These are phyloP conservation scores for Reticulitermes speratus DNA, from an alignment of 1,140 invertebrate species.

Conservation along the genomic window DNA sequence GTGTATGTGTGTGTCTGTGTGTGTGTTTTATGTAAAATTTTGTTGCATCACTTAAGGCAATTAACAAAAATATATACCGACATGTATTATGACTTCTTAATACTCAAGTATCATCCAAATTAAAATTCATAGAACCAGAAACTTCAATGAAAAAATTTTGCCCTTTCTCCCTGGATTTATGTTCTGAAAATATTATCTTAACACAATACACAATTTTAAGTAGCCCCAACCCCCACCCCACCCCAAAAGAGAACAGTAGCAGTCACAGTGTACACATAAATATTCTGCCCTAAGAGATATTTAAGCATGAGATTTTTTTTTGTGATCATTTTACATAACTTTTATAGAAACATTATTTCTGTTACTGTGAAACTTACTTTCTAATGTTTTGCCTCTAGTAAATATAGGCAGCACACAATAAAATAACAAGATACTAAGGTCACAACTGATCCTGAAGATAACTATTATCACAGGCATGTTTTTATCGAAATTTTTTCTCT, in stretches of 20 bases:
- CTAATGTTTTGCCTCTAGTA: conserved; percentile 34
- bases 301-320: conserved; percentile 31
- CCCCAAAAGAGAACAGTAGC: conserved; percentile 2
- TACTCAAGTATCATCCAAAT: conserved; percentile 45
- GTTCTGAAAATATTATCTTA: background rate
- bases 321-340: conserved; percentile 22
- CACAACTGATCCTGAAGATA: conserved; percentile 57
- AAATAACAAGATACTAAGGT: conserved; percentile 56
- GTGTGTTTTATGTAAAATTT: conserved; percentile 33
- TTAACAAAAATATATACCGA: conserved; percentile 50
- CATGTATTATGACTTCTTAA: conserved; percentile 43
- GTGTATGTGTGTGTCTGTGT: conserved; percentile 23
- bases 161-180: background rate
- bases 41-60: conserved; percentile 49
- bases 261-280: conserved; percentile 31
- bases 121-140: conserved; percentile 30
- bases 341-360: conserved; percentile 28
- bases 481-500: conserved; percentile 44
- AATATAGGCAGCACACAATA: conserved; percentile 36
- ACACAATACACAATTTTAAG: background rate
- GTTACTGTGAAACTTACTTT: conserved; percentile 26
- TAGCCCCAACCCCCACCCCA: background rate
- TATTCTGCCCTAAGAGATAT: conserved; percentile 30
- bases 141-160: background rate
- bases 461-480: conserved; percentile 58